Conservation (phyloP, 2,113 vertebrate genomes). For the Axis porcinus region DNA sequence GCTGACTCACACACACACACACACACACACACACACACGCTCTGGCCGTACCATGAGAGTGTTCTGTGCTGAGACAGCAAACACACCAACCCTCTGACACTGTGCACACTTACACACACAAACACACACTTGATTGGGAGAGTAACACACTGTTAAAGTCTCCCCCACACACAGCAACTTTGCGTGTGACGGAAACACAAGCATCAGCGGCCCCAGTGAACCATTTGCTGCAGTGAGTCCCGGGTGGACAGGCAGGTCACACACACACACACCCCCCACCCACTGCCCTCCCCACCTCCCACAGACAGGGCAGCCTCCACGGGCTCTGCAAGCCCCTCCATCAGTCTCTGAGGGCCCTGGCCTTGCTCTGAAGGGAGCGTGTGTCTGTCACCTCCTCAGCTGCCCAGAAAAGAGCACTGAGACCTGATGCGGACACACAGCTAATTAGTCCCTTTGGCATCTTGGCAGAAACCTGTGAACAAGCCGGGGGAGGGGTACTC, state of each 20-base stretch:
- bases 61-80: not conserved
- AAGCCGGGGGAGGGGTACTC: slow-evolving; percentile 86
- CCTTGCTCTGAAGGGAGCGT: not conserved
- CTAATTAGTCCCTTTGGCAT: not conserved
- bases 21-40: not conserved
- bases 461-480: slow-evolving; percentile 62
- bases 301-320: not conserved
- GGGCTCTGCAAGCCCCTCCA: not conserved
- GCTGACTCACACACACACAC: slow-evolving; percentile 71
- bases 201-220: not conserved
- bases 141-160: not conserved
- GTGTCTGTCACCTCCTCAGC: slow-evolving; percentile 41
- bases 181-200: not conserved
- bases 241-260: not conserved
- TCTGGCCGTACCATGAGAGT: not conserved
- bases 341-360: not conserved
- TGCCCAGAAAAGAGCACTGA: slow-evolving; percentile 12
- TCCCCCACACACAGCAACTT: not conserved
- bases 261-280: not conserved
- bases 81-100: not conserved
- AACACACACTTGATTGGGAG: not conserved
- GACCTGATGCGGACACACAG: not conserved
- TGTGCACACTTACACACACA: not conserved
- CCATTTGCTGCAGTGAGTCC: not conserved
- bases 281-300: not conserved